Evolutionary conservation across 2,113 vertebrate genomes (phyloP).

Genomic region (Oncorhynchus clarkii): DNA sequence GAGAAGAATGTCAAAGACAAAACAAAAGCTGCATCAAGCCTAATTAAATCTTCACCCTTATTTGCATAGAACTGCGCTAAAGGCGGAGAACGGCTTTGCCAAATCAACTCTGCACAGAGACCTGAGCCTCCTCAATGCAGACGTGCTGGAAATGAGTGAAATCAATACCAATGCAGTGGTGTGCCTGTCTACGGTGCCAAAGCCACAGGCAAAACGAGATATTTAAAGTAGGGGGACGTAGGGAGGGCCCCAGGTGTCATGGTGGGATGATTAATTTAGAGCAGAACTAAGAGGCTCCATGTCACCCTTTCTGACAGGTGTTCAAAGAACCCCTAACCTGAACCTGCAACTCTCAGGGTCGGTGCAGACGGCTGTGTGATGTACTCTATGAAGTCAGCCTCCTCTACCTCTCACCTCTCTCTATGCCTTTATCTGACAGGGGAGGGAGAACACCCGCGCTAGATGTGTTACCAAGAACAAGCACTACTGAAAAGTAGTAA

Average conservation of each 20-base stretch:
- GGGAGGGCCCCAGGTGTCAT: slow-evolving; percentile 2
- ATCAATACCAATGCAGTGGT: no score
- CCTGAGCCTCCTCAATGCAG: no score
- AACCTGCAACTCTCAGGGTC: slow-evolving; percentile 8
- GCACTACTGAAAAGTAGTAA: no score
- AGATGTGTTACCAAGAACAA: no score
- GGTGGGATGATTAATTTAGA: slow-evolving; percentile 23
- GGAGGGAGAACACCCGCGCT: no score
- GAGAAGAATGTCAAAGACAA: background rate
- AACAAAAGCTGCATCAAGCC: slow-evolving; percentile 11
- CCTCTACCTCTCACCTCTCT: background rate
- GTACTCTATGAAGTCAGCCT: background rate
- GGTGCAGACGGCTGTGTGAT: no score
- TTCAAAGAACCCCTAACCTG: slow-evolving; percentile 22
- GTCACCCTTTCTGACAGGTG: slow-evolving; percentile 32
- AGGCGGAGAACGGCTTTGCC: slow-evolving; percentile 14
- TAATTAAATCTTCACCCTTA: slow-evolving; percentile 38
- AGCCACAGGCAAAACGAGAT: background rate
- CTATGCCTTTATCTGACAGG: background rate
- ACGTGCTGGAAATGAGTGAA: no score
- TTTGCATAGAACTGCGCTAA: slow-evolving; percentile 34
- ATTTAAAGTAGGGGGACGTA: background rate
- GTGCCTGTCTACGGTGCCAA: no score
- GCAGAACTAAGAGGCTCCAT: slow-evolving; percentile 16
- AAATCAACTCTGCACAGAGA: slow-evolving; percentile 1